phyloP scores from a whole-genome alignment of 1,140 invertebrate genomes.

The Alviniconcha marisindica region DNA sequence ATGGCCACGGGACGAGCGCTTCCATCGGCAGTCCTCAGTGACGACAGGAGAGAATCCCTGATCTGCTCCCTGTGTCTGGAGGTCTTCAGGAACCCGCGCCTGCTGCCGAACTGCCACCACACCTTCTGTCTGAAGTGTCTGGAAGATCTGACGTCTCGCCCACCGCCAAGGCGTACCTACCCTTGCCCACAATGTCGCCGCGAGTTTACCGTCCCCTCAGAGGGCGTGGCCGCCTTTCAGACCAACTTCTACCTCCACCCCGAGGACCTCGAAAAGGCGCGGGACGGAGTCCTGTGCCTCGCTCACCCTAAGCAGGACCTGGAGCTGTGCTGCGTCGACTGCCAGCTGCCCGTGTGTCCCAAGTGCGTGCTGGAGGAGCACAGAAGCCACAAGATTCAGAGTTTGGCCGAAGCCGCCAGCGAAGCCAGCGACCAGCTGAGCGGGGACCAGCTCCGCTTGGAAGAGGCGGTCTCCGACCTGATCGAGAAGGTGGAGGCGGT shows the following conservation, averaged over 20 bases:
- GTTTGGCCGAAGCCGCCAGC: neutral
- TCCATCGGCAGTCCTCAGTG: neutral
- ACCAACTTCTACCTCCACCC: neutral
- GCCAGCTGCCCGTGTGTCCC: neutral
- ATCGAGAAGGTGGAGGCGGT: neutral
- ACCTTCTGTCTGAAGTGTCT: conserved; percentile 21
- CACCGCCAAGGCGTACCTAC: neutral
- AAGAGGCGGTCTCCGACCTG: neutral
- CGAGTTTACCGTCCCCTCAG: neutral
- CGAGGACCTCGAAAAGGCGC: neutral
- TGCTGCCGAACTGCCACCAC: conserved; percentile 23
- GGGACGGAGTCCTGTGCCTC: neutral
- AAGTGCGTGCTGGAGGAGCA: conserved; percentile 1
- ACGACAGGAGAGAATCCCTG: neutral
- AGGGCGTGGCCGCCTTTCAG: neutral
- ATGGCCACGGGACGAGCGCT: neutral
- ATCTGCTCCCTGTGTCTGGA: conserved; percentile 24
- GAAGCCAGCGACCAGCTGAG: conserved; percentile 1
- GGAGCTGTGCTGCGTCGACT: conserved; percentile 21
- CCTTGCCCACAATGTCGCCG: neutral
- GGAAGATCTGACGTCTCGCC: neutral
- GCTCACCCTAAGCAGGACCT: neutral
- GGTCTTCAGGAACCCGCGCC: neutral
- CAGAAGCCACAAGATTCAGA: neutral
- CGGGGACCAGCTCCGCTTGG: neutral